A percentile compares a stretch with the other conserved stretches of the same genome.
phyloP scores from a whole-genome alignment of 2,113 vertebrate genomes.

The Picathartes gymnocephalus region DNA sequence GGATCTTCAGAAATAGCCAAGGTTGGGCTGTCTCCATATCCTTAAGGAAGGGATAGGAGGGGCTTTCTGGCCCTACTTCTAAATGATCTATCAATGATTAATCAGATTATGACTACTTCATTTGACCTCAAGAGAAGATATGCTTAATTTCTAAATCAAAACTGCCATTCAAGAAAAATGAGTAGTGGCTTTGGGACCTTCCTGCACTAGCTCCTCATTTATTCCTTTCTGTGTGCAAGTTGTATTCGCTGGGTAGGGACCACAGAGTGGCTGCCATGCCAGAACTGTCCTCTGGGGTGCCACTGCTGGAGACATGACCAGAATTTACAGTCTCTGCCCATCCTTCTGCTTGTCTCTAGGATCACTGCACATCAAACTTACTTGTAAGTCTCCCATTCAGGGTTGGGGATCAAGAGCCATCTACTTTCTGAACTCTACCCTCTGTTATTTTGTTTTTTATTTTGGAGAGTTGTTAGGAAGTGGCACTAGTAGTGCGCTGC shows the following conservation, averaged over 20 bases:
- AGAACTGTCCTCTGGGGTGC: background rate
- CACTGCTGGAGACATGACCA: background rate
- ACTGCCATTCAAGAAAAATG: background rate
- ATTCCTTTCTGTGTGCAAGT: background rate
- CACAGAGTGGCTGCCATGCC: accelerated
- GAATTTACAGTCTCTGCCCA: background rate
- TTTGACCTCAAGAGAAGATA: background rate
- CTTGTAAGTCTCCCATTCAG: background rate
- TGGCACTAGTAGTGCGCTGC: background rate
- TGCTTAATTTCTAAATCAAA: conserved; percentile 18
- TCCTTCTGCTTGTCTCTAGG: background rate
- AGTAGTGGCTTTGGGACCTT: background rate
- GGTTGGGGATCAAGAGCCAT: background rate
- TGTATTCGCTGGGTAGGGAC: background rate
- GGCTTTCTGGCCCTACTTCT: background rate
- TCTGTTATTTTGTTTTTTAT: background rate
- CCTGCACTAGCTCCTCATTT: background rate
- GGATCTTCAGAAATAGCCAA: background rate
- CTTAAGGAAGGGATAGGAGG: background rate
- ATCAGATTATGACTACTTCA: background rate
- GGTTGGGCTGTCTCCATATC: background rate
- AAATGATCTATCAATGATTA: background rate
- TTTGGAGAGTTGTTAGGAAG: background rate
- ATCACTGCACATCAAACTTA: background rate
- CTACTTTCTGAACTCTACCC: background rate